phyloP scores from a whole-genome alignment of 2,113 vertebrate genomes.

The Lota lota region DNA sequence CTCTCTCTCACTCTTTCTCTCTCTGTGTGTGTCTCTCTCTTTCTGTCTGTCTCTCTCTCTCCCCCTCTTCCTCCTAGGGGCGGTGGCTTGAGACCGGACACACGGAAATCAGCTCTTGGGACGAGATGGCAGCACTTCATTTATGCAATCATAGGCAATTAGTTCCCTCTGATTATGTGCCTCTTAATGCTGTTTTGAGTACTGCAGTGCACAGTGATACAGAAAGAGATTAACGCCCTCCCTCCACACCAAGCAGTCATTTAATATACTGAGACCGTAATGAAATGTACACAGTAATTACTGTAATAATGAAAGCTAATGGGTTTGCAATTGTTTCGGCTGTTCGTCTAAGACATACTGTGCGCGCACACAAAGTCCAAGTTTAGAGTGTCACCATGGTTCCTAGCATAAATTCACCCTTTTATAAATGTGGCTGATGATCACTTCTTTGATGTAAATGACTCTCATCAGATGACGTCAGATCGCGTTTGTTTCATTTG shows the following conservation, averaged over 20 bases:
- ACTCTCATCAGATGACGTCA: too few relatives aligned
- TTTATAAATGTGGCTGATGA: constrained; percentile 26
- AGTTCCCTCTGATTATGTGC: constrained; percentile 80
- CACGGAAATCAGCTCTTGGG: constrained; percentile 47
- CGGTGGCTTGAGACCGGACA: constrained; percentile 53
- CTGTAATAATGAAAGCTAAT: constrained; percentile 66
- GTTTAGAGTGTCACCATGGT: constrained; percentile 28
- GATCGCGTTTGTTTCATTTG: too few relatives aligned
- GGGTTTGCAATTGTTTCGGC: constrained; percentile 59
- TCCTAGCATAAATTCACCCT: constrained; percentile 10
- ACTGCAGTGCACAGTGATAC: constrained; percentile 72
- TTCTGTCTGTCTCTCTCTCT: too few relatives aligned
- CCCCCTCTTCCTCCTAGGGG: background rate
- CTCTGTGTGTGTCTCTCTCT: too few relatives aligned
- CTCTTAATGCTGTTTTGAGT: constrained; percentile 78
- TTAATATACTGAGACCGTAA: constrained; percentile 68
- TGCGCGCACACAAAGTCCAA: constrained; percentile 37
- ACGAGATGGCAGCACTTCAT: constrained; percentile 65
- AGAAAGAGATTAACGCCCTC: constrained; percentile 67
- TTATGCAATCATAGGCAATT: constrained; percentile 79
- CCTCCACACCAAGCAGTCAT: constrained; percentile 61
- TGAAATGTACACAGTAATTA: constrained; percentile 77
- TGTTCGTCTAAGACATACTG: constrained; percentile 58
- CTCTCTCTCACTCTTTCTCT: too few relatives aligned
- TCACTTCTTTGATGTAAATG: too few relatives aligned